A percentile compares a stretch with the other conserved stretches of the same genome.
These are phyloP conservation scores for Temnothorax ravouxi DNA, from an alignment of 2,888 invertebrate species.

Conservation along the genomic window DNA sequence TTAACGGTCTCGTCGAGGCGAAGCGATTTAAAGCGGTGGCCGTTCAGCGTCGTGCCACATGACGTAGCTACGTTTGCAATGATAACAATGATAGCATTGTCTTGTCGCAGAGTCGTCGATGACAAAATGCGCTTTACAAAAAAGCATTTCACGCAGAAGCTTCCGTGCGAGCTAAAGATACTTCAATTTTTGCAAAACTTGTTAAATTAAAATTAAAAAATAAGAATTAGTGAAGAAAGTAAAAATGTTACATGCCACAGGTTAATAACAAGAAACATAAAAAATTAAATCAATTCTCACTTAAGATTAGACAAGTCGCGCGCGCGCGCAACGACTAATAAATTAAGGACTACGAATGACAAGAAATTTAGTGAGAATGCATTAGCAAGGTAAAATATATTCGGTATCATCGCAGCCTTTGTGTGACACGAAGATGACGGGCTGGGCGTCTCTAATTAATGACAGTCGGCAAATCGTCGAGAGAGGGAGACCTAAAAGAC, in stretches of 20 bases:
- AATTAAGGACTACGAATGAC: constrained; percentile 15
- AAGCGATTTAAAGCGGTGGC: constrained; percentile 71
- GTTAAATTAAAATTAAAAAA: not conserved
- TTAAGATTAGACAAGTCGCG: constrained; percentile 18
- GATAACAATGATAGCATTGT: constrained; percentile 82
- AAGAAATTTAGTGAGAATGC: constrained; percentile 14
- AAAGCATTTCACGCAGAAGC: not conserved
- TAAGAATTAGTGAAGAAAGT: not conserved
- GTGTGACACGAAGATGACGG: constrained; percentile 69
- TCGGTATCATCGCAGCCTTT: constrained; percentile 30
- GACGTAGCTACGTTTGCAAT: constrained; percentile 63
- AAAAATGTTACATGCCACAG: not conserved
- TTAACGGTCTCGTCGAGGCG: constrained; percentile 72
- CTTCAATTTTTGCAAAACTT: not conserved
- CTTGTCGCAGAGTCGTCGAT: constrained; percentile 60
- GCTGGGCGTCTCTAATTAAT: constrained; percentile 72
- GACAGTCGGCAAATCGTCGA: constrained; percentile 60
- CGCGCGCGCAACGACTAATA: not conserved
- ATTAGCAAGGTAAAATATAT: constrained; percentile 36
- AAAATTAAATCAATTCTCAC: constrained; percentile 25
- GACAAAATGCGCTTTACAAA: constrained; percentile 41
- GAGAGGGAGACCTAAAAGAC: constrained; percentile 29
- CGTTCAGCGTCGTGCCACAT: constrained; percentile 64
- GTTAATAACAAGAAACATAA: constrained; percentile 19
- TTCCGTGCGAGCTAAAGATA: not conserved